These are phyloP conservation scores for Erebia epiphron DNA, from an alignment of 2,888 invertebrate species.

Conservation along the genomic window DNA sequence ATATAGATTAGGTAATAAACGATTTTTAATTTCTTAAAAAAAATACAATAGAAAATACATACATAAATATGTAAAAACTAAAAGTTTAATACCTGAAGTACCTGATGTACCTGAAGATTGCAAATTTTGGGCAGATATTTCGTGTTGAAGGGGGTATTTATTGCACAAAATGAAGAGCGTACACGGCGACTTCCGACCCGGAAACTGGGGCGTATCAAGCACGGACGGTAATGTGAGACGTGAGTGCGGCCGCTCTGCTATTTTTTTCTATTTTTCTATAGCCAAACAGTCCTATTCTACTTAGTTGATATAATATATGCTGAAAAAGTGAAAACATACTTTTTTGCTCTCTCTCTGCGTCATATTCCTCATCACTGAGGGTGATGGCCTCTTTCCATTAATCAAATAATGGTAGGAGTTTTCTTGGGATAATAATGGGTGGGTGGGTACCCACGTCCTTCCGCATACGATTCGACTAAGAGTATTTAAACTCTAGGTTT, in stretches of 20 bases:
- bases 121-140: slow-evolving; percentile 20
- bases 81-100: slow-evolving; percentile 7
- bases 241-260: slow-evolving; percentile 29
- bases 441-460: too few species aligned
- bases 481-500: too few species aligned
- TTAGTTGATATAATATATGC: not conserved
- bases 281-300: slow-evolving; percentile 11
- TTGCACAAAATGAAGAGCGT: slow-evolving; percentile 38
- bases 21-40: not conserved
- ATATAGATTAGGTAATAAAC: too few species aligned
- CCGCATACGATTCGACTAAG: too few species aligned
- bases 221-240: slow-evolving; percentile 36
- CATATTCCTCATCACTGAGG: too few species aligned
- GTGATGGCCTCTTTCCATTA: too few species aligned
- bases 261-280: slow-evolving; percentile 26
- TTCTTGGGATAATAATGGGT: too few species aligned
- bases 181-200: slow-evolving; percentile 39
- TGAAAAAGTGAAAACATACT: too few species aligned
- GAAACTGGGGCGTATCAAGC: slow-evolving; percentile 42
- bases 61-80: not conserved
- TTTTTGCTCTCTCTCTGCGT: too few species aligned
- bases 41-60: not conserved
- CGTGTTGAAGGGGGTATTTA: slow-evolving; percentile 29
- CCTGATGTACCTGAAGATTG: not conserved
- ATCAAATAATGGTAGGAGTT: too few species aligned